Evolutionary conservation across 2,888 invertebrate species (phyloP).

Genomic region (Hermodice carunculata): DNA sequence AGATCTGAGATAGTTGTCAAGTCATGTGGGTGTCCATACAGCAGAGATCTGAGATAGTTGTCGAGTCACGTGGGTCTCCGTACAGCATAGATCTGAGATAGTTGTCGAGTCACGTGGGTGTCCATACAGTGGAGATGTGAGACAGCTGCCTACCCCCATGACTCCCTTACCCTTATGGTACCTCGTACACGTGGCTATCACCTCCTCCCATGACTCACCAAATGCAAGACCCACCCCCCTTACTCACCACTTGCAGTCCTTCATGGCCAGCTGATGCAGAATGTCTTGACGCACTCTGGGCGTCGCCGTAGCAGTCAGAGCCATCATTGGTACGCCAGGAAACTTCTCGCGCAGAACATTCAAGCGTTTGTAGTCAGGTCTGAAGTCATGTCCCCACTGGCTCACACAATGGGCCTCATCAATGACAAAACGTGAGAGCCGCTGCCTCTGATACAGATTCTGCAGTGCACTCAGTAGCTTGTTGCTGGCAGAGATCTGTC

Average conservation of each 20-base stretch:
- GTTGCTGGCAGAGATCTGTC: constrained; percentile 78
- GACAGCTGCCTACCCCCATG: no score
- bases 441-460: constrained; percentile 79
- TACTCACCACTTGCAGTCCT: constrained; percentile 65
- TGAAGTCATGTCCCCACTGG: constrained; percentile 88
- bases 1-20: no score
- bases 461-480: constrained; percentile 80
- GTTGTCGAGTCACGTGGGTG: no score
- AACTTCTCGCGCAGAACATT: constrained; percentile 79
- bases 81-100: no score
- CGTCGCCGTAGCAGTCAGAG: constrained; percentile 95
- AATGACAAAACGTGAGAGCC: constrained; percentile 90
- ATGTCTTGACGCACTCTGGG: constrained; percentile 74
- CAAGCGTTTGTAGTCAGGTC: constrained; percentile 85
- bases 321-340: constrained; percentile 82
- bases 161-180: no score
- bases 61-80: no score
- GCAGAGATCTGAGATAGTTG: no score
- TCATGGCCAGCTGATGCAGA: constrained; percentile 80
- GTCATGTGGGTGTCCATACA: no score
- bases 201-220: no score
- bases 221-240: no score
- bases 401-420: constrained; percentile 99
- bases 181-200: no score
- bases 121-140: no score